Evolutionary conservation across 2,888 invertebrate genomes (phyloP), one percentile per base, ranked within the genome.

Genomic region (Dioctria linearis): DNA sequence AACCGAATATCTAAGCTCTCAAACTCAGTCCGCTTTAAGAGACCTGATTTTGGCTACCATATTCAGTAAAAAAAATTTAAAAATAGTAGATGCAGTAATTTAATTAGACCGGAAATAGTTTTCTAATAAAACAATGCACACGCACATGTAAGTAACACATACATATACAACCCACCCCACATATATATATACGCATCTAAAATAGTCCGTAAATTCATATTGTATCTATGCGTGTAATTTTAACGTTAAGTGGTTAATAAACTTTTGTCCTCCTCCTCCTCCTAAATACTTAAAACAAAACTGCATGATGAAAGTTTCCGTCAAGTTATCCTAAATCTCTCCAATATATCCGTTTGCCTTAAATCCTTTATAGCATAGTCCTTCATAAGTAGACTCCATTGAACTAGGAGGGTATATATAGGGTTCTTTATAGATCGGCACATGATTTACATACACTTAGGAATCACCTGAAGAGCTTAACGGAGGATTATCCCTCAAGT

Each of bases 401-500:
- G 76, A 76, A 76, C 63, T 46, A 49, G 25, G 2, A 25, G 25
- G 25, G 25, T 25, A 25, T 25, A 25, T 25, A 25, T 25, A 25
- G 63, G 49, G 59, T n/a, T 57, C 66, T 43, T 11, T 67, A 61
- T 79, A 65, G 76, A 80, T 78, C 78, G 80, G 76, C 80, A 78
- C 79, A 78, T 78, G 81, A 81, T 80, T 82, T 81, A 81, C 81
- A 82, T 82, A 80, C 69, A 81, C 51, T 73, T 78, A 75, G 79
- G 78, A 82, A 82, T 81, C 81, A 82, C 84, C 84, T 84, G 83
- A 80, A 82, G 80, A 83, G 84, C 84, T 84, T 83, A 84, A 82
- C 82, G 79, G 76, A 49, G 82, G 84, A 84, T 84, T 83, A 84
- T 84, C 84, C 83, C 81, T 80, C 81, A 83, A 84, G 84, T 83